Base-by-base conservation (phyloP, 2,797 vertebrate species). In the Dendrocincla tyrannina region DNA sequence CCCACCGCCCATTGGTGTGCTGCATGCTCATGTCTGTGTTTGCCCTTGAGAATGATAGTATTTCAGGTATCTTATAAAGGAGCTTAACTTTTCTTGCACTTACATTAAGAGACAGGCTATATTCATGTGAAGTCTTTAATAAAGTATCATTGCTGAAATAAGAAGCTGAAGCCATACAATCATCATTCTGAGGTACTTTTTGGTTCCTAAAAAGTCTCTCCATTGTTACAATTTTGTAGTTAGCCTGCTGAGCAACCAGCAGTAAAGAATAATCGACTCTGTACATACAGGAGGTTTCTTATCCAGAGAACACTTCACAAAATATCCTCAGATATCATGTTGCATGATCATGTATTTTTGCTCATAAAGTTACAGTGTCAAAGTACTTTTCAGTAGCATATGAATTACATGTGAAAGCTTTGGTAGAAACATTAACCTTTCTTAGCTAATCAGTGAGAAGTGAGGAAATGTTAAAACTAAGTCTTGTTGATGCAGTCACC, bases 91-190 rank as follows among this genome's bases (percentile, higher is more conserved):
- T 91, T 66, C 47, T 41, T 63, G 44, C 24, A 66, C 9, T 81
- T 86, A 62, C 0, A 0, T n/a, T 69, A 68, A 80, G 10, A 55
- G 49, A 49, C 9, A 8, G n/a, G 7, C 14, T 73, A 30, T 41
- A 28, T 27, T 84, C 22, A 58, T 20, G 46, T 53, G 37, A 25
- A 24, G 18, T 66, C 50, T 84, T 92, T 73, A 73, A 60, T 19
- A 19, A 69, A 68, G 41, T 58, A 35, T 11, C 47, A 32, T 6
- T 75, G 14, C 23, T 52, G 46, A 53, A 84, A 11, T 67, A 75
- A 78, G 44, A 66, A 78, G 28, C 23, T 49, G 46, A 75, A 88
- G 39, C 10, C 41, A 62, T 60, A 56, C 7, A 91, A 41, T 10
- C 89, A 46, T 82, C 55, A 58, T 56, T 73, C n/a, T 56, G 44